A percentile compares a stretch with the other conserved stretches of the same genome.
These are phyloP conservation scores for Phyto melanocephala DNA, from an alignment of 2,888 invertebrate genomes.

Conservation along the genomic window DNA sequence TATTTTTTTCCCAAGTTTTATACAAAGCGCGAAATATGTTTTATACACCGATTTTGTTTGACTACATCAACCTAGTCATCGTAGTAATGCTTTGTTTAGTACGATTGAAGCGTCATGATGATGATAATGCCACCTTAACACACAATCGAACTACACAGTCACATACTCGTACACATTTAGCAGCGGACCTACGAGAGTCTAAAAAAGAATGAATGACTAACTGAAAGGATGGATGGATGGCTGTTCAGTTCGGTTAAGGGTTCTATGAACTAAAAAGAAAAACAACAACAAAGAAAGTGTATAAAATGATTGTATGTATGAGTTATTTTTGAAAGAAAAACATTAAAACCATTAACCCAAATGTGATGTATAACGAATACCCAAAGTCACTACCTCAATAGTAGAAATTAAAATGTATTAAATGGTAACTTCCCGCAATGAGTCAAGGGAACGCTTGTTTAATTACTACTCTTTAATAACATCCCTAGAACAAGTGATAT, in stretches of 20 bases:
- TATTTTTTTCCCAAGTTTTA: slow-evolving; percentile 26
- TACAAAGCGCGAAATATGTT: slow-evolving; percentile 63
- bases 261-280: slow-evolving; percentile 33
- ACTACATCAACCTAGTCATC: slow-evolving; percentile 28
- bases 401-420: not conserved
- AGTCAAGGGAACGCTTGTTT: no score
- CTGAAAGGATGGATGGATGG: slow-evolving; percentile 37
- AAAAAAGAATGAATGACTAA: slow-evolving; percentile 24
- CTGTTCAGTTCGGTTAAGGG: slow-evolving; percentile 46
- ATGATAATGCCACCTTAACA: slow-evolving; percentile 50
- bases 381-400: not conserved
- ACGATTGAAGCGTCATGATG: slow-evolving; percentile 6
- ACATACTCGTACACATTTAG: not conserved
- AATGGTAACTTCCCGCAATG: no score
- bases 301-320: not conserved
- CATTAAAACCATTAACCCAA: not conserved
- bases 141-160: not conserved
- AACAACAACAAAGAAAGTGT: not conserved
- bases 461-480: no score
- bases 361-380: not conserved
- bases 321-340: not conserved
- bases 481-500: no score
- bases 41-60: slow-evolving; percentile 50
- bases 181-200: slow-evolving; percentile 14
- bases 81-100: not conserved